Evolutionary conservation across 2,888 invertebrate genomes (phyloP), one percentile per base, ranked within the genome.

Genomic region (Ptychoptera contaminata): DNA sequence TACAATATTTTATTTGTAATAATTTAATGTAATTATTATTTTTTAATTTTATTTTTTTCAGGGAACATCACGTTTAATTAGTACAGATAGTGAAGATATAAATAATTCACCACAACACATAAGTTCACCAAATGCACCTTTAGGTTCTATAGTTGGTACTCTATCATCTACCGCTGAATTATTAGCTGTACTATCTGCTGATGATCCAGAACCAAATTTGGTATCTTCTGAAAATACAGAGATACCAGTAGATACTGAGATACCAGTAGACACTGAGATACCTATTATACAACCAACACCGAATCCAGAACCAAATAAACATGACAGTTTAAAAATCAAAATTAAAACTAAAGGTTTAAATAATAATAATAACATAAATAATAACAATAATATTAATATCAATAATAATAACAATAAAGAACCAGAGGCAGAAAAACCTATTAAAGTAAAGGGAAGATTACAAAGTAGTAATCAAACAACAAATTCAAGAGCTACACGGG

Each of bases 1-100:
- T 23, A 7, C 23, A 23, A 5, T 23, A 7, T 5, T 23, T 3
- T 23, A 7, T 23, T 23, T 23, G 3, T 23, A 29, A 39, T 8
- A 39, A 7, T 39, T 39, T 7, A 30, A n/a, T n/a, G n/a, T 12
- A 29, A 9, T 36, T 42, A 16, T 42, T 37, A 43, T 29, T 36
- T 12, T 30, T 43, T 6, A 6, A 8, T 32, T 42, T 23, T 40
- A 15, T 40, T 32, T 49, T 42, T 40, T 52, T 42, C 48, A 66
- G 66, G 76, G 76, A 42, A 76, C 76, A 46, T 76, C 76, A 42
- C 71, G 76, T 52, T 69, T 76, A 58, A 74, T 76, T 45, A 76
- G 76, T 56, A 76, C 76, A 43, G 76, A 76, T 56, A 76, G 76
- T 46, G 76, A 76, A 67, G 73, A 72, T 58, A 71, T 73, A 42